Percentiles rank a stretch among this genome's conserved stretches.
Conservation (phyloP, 2,113 vertebrate species). For the Clarias macrocephalus region DNA sequence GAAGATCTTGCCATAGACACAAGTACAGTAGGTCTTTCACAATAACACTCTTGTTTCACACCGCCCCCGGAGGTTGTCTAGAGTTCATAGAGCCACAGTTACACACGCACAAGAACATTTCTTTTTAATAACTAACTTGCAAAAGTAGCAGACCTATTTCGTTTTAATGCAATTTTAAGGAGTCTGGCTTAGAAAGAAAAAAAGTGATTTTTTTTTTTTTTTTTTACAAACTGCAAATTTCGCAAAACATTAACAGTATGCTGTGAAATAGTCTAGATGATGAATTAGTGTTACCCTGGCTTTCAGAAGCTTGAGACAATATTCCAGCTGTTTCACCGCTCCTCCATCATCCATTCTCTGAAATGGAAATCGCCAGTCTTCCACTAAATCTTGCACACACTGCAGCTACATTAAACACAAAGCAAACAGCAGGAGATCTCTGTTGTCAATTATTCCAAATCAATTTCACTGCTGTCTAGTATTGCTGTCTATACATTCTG, state of each 20-base stretch:
- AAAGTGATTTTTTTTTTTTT: background rate
- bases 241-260: background rate
- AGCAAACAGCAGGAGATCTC: background rate
- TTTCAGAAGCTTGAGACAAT: constrained; percentile 73
- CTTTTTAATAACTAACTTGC: background rate
- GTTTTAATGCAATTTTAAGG: background rate
- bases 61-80: background rate
- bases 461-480: no score
- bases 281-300: constrained; percentile 68
- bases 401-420: constrained; percentile 77
- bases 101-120: background rate
- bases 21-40: background rate
- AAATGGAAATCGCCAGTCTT: constrained; percentile 74
- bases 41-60: background rate
- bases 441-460: background rate
- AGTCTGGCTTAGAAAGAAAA: background rate
- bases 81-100: background rate
- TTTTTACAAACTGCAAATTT: background rate
- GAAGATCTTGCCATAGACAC: background rate
- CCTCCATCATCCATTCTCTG: constrained; percentile 16
- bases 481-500: background rate
- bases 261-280: background rate
- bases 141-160: background rate
- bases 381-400: constrained; percentile 74
- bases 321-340: constrained; percentile 55